Percentiles rank a stretch among this genome's conserved stretches.
Conservation (phyloP, 1,140 invertebrate genomes). For the Hermetia illucens region DNA sequence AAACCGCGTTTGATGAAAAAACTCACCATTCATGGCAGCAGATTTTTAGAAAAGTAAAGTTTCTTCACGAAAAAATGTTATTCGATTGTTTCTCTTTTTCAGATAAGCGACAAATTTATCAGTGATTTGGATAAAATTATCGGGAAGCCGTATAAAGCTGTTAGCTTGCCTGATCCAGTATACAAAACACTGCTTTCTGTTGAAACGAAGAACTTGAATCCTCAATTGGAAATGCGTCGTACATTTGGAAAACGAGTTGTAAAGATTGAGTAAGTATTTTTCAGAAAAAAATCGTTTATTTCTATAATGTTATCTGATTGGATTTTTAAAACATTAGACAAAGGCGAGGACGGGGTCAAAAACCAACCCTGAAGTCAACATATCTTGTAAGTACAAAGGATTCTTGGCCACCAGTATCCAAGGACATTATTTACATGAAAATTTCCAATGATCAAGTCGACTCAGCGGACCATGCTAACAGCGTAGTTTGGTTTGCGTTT, state of each 20-base stretch:
- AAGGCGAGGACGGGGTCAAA: conserved; percentile 35
- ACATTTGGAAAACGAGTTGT: conserved; percentile 75
- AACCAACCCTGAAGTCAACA: conserved; percentile 40
- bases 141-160: conserved; percentile 16
- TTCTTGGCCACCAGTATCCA: conserved; percentile 48
- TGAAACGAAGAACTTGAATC: conserved; percentile 63
- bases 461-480: conserved; percentile 6
- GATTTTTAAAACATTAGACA: conserved; percentile 36
- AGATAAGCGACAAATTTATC: conserved; percentile 20
- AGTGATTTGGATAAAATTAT: conserved; percentile 21
- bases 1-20: too few species aligned
- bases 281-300: conserved; percentile 6
- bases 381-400: conserved; percentile 53
- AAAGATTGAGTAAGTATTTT: conserved; percentile 23
- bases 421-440: conserved; percentile 60
- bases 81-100: background rate
- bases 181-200: conserved; percentile 40
- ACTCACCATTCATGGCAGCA: too few species aligned
- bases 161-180: background rate
- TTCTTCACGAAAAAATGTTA: too few species aligned
- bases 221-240: conserved; percentile 67
- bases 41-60: too few species aligned
- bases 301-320: conserved; percentile 2
- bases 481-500: conserved; percentile 55
- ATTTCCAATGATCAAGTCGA: conserved; percentile 34